phyloP scores from a whole-genome alignment of 2,888 invertebrate species.

The Lycia hirtaria region DNA sequence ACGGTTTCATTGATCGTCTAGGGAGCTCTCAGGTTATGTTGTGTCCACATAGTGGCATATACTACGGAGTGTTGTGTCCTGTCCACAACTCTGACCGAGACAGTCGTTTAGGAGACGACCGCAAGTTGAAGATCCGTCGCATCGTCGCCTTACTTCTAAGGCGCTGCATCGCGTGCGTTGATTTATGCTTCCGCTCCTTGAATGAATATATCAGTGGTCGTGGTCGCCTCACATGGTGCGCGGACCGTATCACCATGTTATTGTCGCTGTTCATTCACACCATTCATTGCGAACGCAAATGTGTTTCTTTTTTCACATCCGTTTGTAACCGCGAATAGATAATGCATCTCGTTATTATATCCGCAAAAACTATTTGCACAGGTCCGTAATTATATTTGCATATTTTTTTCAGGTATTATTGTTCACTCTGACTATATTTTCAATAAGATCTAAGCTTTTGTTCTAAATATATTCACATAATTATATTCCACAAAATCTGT shows the following conservation, averaged over 20 bases:
- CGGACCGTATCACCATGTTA: conserved; percentile 50
- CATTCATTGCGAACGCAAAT: conserved; percentile 59
- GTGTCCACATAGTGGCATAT: background rate
- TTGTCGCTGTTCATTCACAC: conserved; percentile 69
- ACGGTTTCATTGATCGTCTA: too few species aligned
- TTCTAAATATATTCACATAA: too few species aligned
- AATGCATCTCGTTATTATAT: conserved; percentile 20
- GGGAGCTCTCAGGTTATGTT: background rate
- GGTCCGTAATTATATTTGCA: too few species aligned
- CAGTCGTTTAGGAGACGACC: conserved; percentile 35
- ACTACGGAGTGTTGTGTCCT: conserved; percentile 27
- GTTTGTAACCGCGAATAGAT: conserved; percentile 35
- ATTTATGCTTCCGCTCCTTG: conserved; percentile 79
- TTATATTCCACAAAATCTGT: too few species aligned
- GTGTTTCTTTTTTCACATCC: conserved; percentile 45
- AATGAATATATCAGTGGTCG: conserved; percentile 78
- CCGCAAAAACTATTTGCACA: background rate
- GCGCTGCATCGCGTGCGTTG: conserved; percentile 64
- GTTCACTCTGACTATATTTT: too few species aligned
- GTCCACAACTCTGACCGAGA: conserved; percentile 32
- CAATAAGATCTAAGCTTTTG: too few species aligned
- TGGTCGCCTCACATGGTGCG: conserved; percentile 69
- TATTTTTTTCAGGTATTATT: too few species aligned
- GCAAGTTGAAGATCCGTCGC: conserved; percentile 38
- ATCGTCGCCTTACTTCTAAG: conserved; percentile 51